phyloP scores from a whole-genome alignment of 2,888 invertebrate species.

The Tetranychus piercei region DNA sequence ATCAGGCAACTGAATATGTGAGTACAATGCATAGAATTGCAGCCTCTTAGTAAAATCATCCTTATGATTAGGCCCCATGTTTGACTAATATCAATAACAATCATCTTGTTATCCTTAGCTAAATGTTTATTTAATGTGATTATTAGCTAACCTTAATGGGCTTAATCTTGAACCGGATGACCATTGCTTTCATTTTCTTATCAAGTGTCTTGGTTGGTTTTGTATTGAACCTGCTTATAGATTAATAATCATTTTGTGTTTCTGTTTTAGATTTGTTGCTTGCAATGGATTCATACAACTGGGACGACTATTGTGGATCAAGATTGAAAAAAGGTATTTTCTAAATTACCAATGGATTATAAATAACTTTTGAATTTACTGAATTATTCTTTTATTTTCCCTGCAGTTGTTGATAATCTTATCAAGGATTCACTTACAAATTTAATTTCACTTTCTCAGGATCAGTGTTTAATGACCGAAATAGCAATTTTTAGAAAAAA shows the following conservation, averaged over 20 bases:
- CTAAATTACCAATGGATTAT: not conserved
- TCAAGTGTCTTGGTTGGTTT: too few relatives aligned
- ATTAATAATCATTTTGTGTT: not conserved
- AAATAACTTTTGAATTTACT: too few relatives aligned
- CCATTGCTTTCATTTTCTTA: too few relatives aligned
- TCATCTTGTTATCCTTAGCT: too few relatives aligned
- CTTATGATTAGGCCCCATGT: too few relatives aligned
- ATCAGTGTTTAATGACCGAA: constrained; percentile 3
- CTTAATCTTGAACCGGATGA: too few relatives aligned
- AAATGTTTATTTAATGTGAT: too few relatives aligned
- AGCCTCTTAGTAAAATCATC: too few relatives aligned
- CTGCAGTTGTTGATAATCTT: constrained; percentile 2
- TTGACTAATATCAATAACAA: too few relatives aligned
- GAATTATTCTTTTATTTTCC: not conserved
- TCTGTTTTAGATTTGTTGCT: not conserved
- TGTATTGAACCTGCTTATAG: not conserved
- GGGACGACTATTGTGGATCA: not conserved
- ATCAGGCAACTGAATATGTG: too few relatives aligned
- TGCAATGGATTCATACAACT: not conserved
- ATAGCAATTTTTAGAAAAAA: constrained; percentile 9
- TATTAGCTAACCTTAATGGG: too few relatives aligned
- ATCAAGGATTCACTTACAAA: not conserved
- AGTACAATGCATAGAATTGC: too few relatives aligned
- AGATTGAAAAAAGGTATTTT: not conserved
- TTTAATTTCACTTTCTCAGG: not conserved